Evolutionary conservation across 2,888 invertebrate species (phyloP), one percentile per base, ranked within the genome.

Genomic region (Eupithecia insigniata): DNA sequence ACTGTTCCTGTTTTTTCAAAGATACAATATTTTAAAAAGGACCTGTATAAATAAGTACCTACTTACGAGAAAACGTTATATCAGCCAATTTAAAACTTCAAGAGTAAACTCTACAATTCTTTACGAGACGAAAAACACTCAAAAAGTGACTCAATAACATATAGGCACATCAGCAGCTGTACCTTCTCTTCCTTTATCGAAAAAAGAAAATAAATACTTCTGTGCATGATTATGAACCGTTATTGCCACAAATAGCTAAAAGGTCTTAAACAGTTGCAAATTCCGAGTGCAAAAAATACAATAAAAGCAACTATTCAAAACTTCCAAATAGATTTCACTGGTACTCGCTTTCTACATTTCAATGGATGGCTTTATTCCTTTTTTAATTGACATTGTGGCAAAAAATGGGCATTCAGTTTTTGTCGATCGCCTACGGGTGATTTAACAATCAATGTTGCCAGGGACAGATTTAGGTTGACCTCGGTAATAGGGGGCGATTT

Each of bases 361-460:
- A 71, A 74, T 76, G 66, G 70, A 68, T 71, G 36, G 39, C 16
- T 69, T 73, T 76, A 67, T 71, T 75, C 73, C 67, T 76, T 75
- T 74, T 76, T 69, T 72, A 67, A 69, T 73, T 71, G 62, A 70
- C 72, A 66, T 51, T 70, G 70, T 73, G 68, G 78, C 71, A 76
- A 78, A 77, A 79, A 79, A 74, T 46, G 67, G 66, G 72, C 68
- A 78, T 73, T 76, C 75, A 74, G 76, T 78, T 76, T 79, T 79
- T 79, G 74, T 70, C 28, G 61, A 78, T 71, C 64, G 78, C 78
- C 76, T 61, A 66, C 71, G 76, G 76, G 76, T 71, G 58, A 70
- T 69, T 74, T 58, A 64, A 51, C 71, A 18, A 30, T 69, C 67
- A 60, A 70, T 72, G 61, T 66, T 39, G 62, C 68, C 70, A 70